A percentile compares a stretch with the other conserved stretches of the same genome.
Conservation (phyloP, 2,797 vertebrate species). For the Periparus ater region DNA sequence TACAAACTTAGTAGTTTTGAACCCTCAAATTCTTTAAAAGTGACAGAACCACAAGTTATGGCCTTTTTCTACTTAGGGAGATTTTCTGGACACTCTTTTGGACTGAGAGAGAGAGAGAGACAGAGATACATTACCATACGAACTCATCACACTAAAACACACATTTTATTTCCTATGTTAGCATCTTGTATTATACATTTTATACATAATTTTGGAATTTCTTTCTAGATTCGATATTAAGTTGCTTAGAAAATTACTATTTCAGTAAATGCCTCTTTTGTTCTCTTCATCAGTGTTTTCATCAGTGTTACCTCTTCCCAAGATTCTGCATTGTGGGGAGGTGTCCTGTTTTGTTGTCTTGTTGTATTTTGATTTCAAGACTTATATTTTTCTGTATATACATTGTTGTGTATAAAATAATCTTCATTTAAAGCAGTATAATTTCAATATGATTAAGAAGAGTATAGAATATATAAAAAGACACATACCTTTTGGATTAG, state of each 20-base stretch:
- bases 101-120: background rate
- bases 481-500: background rate
- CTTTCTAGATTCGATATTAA: background rate
- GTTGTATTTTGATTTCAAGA: background rate
- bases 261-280: background rate
- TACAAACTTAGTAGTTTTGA: background rate
- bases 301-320: background rate
- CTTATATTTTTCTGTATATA: background rate
- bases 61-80: background rate
- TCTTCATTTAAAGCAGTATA: background rate
- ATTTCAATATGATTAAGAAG: background rate
- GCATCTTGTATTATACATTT: background rate
- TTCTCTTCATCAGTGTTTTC: background rate
- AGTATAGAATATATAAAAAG: background rate
- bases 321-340: background rate
- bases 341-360: background rate
- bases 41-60: background rate
- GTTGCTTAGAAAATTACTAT: background rate
- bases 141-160: background rate
- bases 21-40: background rate
- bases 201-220: background rate
- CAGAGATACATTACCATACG: rapidly evolving
- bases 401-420: background rate
- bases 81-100: background rate
- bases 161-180: background rate